Percentiles rank a stretch among this genome's conserved stretches.
Conservation (phyloP, 2,888 invertebrate genomes). For the Amphipyra tragopoginis region DNA sequence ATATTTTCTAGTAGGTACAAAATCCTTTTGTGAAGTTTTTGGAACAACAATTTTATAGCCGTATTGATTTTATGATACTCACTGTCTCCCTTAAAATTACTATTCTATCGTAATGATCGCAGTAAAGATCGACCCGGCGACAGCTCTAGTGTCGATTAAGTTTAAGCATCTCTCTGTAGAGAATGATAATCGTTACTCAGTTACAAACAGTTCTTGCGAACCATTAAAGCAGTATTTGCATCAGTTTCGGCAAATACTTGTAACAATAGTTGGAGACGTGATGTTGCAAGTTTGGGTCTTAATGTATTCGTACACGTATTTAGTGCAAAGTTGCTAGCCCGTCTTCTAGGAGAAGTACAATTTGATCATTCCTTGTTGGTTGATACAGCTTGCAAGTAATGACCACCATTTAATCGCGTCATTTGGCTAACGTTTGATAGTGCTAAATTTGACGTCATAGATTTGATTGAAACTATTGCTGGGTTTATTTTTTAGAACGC, state of each 20-base stretch:
- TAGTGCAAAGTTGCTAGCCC: neutral
- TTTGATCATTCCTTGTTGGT: conserved; percentile 11
- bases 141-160: neutral
- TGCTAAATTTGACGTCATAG: conserved; percentile 1
- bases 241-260: neutral
- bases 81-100: too few species aligned
- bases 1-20: too few species aligned
- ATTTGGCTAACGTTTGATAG: neutral
- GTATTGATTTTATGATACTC: too few species aligned
- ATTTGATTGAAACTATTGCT: too few species aligned
- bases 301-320: neutral
- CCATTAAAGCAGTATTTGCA: neutral
- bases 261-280: neutral
- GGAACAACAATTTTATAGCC: too few species aligned
- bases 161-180: neutral
- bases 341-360: neutral
- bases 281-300: neutral
- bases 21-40: too few species aligned
- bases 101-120: too few species aligned
- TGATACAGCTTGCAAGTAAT: conserved; percentile 23
- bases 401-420: conserved; percentile 19
- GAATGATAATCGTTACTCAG: neutral
- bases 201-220: neutral
- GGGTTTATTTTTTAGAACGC: too few species aligned
- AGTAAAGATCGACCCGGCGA: too few species aligned